These are phyloP conservation scores for Phenganax subtilis DNA, from an alignment of 92 coral and sea anemone genomes.

Conservation along the genomic window DNA sequence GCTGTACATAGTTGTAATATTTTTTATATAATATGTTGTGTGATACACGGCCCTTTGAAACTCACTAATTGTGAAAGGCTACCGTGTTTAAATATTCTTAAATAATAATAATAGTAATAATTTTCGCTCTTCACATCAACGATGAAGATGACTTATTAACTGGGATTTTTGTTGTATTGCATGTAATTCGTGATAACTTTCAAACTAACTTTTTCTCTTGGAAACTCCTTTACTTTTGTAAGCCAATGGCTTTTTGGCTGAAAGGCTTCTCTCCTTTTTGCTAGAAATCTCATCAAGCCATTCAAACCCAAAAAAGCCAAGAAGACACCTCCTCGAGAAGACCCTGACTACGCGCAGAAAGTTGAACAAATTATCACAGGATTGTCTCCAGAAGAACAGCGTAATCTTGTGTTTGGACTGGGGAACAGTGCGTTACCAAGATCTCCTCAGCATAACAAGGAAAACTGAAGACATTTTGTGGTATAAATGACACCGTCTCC, in stretches of 20 bases:
- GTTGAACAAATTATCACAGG: conserved; percentile 81
- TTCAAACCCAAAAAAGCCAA: conserved; percentile 68
- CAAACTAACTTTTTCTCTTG: too few species aligned
- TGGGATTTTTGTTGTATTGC: too few species aligned
- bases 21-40: too few species aligned
- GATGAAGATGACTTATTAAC: too few species aligned
- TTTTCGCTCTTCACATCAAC: neutral
- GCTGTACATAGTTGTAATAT: too few species aligned
- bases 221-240: neutral
- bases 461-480: neutral
- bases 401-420: conserved; percentile 15
- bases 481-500: neutral
- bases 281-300: conserved; percentile 66
- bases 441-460: conserved; percentile 12
- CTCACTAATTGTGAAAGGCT: neutral
- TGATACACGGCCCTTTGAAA: too few species aligned
- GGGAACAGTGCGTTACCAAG: neutral
- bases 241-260: neutral
- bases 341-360: conserved; percentile 69
- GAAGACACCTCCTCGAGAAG: conserved; percentile 57
- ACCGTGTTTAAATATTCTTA: neutral
- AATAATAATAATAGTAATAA: neutral
- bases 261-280: neutral
- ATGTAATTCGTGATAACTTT: too few species aligned
- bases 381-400: conserved; percentile 58